Evolutionary conservation across 2,888 invertebrate genomes (phyloP).

Genomic region (Nemoura dubitans): DNA sequence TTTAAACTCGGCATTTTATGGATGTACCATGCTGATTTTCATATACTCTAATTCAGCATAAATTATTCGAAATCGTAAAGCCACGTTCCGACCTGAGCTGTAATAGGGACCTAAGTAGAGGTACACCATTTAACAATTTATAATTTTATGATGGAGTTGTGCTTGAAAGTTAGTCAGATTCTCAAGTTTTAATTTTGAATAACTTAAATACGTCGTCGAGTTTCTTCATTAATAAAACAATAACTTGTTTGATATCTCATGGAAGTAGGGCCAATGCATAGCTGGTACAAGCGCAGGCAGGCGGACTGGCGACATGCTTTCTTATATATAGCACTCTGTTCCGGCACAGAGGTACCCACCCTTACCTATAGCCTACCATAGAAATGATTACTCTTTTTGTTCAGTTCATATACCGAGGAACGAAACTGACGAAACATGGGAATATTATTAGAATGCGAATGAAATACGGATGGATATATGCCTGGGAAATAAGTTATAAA

Average conservation of each 20-base stretch:
- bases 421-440: constrained; percentile 7
- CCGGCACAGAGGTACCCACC: not conserved
- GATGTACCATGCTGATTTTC: not conserved
- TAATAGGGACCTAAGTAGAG: not conserved
- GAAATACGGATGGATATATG: constrained; percentile 41
- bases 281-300: not conserved
- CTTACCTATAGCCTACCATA: not conserved
- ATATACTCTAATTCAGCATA: not conserved
- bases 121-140: not conserved
- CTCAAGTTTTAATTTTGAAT: constrained; percentile 30
- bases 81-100: not conserved
- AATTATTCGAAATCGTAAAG: not conserved
- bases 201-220: constrained; percentile 17
- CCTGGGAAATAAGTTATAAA: constrained; percentile 38
- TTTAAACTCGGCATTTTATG: not conserved
- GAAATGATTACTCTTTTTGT: constrained; percentile 8
- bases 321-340: too few species aligned
- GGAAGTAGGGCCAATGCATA: constrained; percentile 23
- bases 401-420: not conserved
- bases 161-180: not conserved
- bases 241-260: constrained; percentile 27
- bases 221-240: constrained; percentile 36
- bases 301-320: too few species aligned
- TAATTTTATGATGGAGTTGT: constrained; percentile 12
- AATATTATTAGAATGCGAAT: constrained; percentile 27